Conservation (phyloP, 1,140 invertebrate genomes). For the Orius insidiosus region DNA sequence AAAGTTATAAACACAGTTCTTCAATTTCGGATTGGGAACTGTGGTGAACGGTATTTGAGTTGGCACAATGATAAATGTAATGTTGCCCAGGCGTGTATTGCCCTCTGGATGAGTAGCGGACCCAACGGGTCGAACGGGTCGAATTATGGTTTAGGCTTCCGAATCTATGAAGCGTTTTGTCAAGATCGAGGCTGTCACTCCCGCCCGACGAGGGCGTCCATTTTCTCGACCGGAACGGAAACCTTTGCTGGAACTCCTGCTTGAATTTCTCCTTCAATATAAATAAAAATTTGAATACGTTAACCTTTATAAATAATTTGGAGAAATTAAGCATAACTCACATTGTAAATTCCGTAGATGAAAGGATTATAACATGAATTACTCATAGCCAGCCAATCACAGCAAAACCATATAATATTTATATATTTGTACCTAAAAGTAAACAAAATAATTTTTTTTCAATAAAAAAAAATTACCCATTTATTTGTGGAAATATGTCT, state of each 20-base stretch:
- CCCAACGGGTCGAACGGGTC: neutral
- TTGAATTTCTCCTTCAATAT: conserved; percentile 48
- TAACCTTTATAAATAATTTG: conserved; percentile 1
- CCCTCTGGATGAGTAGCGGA: conserved; percentile 6
- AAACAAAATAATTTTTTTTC: neutral
- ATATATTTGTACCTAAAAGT: conserved; percentile 49
- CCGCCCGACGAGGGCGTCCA: conserved; percentile 22
- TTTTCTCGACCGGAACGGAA: conserved; percentile 32
- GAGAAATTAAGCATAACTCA: too few species aligned
- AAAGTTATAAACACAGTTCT: conserved; percentile 15
- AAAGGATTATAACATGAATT: conserved; percentile 76
- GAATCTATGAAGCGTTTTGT: conserved; percentile 14
- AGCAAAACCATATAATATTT: conserved; percentile 61
- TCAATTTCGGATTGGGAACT: conserved; percentile 14
- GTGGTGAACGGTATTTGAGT: conserved; percentile 13
- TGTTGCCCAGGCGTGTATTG: conserved; percentile 9
- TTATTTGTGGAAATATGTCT: conserved; percentile 46
- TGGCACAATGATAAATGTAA: conserved; percentile 15
- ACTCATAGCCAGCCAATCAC: conserved; percentile 72
- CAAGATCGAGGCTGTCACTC: conserved; percentile 25
- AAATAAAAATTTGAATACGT: conserved; percentile 13
- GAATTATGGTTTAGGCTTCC: conserved; percentile 11
- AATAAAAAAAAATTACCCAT: conserved; percentile 34
- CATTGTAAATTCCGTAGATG: conserved; percentile 71
- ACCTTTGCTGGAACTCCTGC: conserved; percentile 46